Conservation (phyloP, 2,797 vertebrate species). For the Neosilurus mollespiculum region DNA sequence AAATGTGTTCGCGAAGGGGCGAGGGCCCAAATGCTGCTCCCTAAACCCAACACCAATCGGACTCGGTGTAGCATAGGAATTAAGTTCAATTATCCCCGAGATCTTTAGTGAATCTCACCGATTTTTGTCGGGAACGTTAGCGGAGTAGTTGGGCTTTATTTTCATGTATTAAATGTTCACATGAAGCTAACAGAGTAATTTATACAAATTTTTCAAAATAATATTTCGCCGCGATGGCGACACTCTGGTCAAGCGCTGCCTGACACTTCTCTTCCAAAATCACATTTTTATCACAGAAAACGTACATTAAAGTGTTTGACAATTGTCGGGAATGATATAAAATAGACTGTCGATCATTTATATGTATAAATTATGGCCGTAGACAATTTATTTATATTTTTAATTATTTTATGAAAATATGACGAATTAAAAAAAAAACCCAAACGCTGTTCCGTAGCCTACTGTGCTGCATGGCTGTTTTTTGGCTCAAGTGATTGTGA, state of each 20-base stretch:
- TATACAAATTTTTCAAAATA: conserved; percentile 83
- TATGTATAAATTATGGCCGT: conserved; percentile 59
- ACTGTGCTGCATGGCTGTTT: conserved; percentile 69
- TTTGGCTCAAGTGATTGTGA: conserved; percentile 76
- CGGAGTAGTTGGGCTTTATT: conserved; percentile 71
- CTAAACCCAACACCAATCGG: conserved; percentile 54
- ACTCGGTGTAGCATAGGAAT: conserved; percentile 64
- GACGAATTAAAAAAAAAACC: conserved; percentile 83
- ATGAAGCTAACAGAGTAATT: conserved; percentile 74
- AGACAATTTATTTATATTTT: conserved; percentile 86
- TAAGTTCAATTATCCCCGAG: conserved; percentile 65
- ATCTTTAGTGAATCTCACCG: conserved; percentile 35
- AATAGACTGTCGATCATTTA: conserved; percentile 66
- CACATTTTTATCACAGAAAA: conserved; percentile 65
- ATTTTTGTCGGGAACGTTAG: conserved; percentile 58
- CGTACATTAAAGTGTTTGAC: conserved; percentile 57
- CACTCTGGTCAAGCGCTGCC: conserved; percentile 63
- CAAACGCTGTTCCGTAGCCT: conserved; percentile 66
- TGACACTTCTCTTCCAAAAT: conserved; percentile 62
- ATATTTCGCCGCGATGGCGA: conserved; percentile 67
- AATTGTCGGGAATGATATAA: conserved; percentile 85
- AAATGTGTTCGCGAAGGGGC: conserved; percentile 74
- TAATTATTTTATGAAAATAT: conserved; percentile 97
- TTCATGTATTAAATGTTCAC: conserved; percentile 71
- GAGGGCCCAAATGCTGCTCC: conserved; percentile 69